Base-by-base conservation (phyloP, 1,140 invertebrate species). In the Grapholita molesta region DNA sequence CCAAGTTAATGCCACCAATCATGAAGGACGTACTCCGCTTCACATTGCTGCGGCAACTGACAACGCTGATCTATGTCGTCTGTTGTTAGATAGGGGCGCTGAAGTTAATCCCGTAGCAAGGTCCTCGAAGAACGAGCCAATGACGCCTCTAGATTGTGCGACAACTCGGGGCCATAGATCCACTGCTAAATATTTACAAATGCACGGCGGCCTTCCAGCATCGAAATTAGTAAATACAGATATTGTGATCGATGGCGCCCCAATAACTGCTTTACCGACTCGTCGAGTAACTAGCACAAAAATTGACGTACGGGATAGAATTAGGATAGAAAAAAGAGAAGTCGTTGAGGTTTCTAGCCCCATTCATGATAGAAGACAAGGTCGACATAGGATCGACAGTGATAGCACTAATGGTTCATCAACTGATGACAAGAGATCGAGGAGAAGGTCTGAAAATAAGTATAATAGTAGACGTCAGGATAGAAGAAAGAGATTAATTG, bases 1-100 rank as follows among this genome's bases (percentile, higher is more conserved):
- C 53, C 95, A 97, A 70, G 94, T 98, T 0, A 97, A 99, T 83
- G 95, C 96, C 12, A 94, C 96, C 9, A 99, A 99, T 83, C 97
- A 97, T 77, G 97, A 98, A 82, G 98, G 99, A 0, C 94, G 98
- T 73, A 98, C 97, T 33, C 95, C 97, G 15, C 92, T 99, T 24
- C 99, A 99, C 89, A 96, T 99, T 48, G 98, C 98, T 0, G 98
- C 98, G 0, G 94, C 98, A 35, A 97, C 97, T 80, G 98, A 99
- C 78, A 97, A 99, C 86, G 94, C 99, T 0, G 98, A 99, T 90
- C 95, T 99, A 86, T 98, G 98, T 90, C 98, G 98, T 86, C 93
- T 98, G 32, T 89, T 98, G 3, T 87, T 98, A 38, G 97, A 98
- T 83, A 93, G 95, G 52, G 95, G 96, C 0, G 96, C 96, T 0